These are phyloP conservation scores for Hypena proboscidalis DNA, from an alignment of 2,888 invertebrate genomes.

Conservation along the genomic window DNA sequence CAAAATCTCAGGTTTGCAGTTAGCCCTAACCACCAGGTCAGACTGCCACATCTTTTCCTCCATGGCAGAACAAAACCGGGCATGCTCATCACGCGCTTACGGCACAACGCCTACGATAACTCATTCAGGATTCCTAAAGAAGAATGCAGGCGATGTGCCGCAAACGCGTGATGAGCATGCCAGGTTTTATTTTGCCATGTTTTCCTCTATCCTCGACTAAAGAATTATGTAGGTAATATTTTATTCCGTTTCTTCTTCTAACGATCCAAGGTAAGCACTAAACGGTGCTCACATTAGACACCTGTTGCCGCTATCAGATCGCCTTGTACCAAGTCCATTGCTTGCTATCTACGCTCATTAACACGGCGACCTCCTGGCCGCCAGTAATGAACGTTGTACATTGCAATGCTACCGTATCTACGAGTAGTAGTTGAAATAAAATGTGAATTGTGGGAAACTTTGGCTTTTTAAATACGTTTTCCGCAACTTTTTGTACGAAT, in stretches of 20 bases:
- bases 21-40: too few relatives aligned
- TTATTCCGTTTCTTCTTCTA: conserved; percentile 1
- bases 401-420: conserved; percentile 1
- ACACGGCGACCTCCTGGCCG: conserved; percentile 13
- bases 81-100: too few relatives aligned
- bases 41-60: too few relatives aligned
- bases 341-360: conserved; percentile 49
- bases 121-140: too few relatives aligned
- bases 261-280: conserved; percentile 8
- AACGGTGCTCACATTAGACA: conserved; percentile 29
- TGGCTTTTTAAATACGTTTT: background rate
- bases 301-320: conserved; percentile 44
- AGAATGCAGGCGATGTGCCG: too few relatives aligned
- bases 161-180: too few relatives aligned
- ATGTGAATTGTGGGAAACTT: background rate
- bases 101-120: too few relatives aligned
- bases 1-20: too few relatives aligned
- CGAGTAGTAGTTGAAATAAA: conserved; percentile 10
- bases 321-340: conserved; percentile 38
- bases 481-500: background rate
- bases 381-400: conserved; percentile 32
- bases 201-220: too few relatives aligned
- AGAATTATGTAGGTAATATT: too few relatives aligned
- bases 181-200: too few relatives aligned
- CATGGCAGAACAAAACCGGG: too few relatives aligned